Evolutionary conservation across 2,797 vertebrate species (phyloP).

Genomic region (Takifugu ocellatus): DNA sequence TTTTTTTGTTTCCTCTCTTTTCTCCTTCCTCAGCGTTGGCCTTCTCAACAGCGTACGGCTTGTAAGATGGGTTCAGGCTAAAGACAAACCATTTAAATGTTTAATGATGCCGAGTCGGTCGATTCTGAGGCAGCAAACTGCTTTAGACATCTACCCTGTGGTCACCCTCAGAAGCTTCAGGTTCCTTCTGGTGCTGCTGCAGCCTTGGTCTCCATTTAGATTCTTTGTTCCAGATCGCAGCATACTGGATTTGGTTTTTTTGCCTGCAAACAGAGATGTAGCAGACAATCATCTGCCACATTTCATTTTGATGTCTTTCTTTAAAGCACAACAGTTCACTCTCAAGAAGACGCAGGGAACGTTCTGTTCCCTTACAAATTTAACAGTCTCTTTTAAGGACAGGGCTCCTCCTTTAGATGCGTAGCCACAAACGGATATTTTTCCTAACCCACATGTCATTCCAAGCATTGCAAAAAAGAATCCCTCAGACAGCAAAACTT

Average conservation of each 20-base stretch:
- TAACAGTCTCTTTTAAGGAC: conserved; percentile 10
- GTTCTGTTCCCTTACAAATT: conserved; percentile 4
- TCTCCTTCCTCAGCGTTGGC: conserved; percentile 39
- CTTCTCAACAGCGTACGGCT: conserved; percentile 30
- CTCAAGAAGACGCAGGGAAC: not conserved
- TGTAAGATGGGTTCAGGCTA: conserved; percentile 58
- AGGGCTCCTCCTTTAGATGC: conserved; percentile 50
- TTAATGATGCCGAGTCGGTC: not conserved
- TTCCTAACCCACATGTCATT: conserved; percentile 67
- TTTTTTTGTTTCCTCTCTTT: conserved; percentile 44
- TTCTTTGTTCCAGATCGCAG: conserved; percentile 85
- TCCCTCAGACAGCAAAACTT: conserved; percentile 52
- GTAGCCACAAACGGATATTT: conserved; percentile 66
- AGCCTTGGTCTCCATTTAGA: conserved; percentile 77
- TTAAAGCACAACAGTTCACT: not conserved
- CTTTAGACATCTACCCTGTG: conserved; percentile 77
- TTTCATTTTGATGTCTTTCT: not conserved
- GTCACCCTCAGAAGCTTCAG: conserved; percentile 84
- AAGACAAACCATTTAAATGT: not conserved
- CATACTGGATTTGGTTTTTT: conserved; percentile 60
- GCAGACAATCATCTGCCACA: not conserved
- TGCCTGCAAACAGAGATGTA: conserved; percentile 63
- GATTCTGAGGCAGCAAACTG: not conserved
- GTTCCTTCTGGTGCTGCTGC: conserved; percentile 82
- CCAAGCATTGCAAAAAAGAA: conserved; percentile 70